Evolutionary conservation across 2,797 vertebrate genomes (phyloP), one percentile per base, ranked within the genome.

Genomic region (Scolopax bukidnonensis): DNA sequence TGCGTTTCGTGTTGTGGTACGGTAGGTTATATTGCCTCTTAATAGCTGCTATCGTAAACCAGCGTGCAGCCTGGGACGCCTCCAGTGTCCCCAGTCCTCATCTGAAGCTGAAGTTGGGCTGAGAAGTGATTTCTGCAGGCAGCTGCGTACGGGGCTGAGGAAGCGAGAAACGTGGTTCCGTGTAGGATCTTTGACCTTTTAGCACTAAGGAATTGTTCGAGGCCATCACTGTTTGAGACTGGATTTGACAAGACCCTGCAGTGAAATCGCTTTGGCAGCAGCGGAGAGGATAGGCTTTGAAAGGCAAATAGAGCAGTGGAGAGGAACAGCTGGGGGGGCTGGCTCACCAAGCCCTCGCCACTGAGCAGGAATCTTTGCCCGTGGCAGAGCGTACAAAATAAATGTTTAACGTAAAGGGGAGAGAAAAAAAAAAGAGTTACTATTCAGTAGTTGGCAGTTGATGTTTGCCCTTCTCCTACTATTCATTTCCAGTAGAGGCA

Each of bases 221-320:
- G 92, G 94, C 87, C 86, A 11, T 87, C 50, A 16, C 88, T 95
- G 91, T 95, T 96, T 96, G 95, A 97, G 98, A 65, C 90, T 82
- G 87, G 84, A 60, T 97, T 95, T 95, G 92, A 89, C 80, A 79
- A 84, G 95, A 97, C 91, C 97, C 96, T 94, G 96, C 97, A 95
- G 95, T 91, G 93, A 96, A 97, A 97, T 97, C 91, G 96, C 97
- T 96, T 97, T 97, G 97, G 96, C 96, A 93, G 89, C 61, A 97
- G 95, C 65, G 90, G 89, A 91, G 94, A 83, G 93, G 92, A 86
- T 80, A 92, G 95, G 94, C 95, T 97, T 96, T 96, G 95, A 57
- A 97, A 97, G 97, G 92, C 97, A 97, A 96, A 98, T 86, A 97
- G 84, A 95, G 85, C 32, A 10, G 82, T 63, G 56, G 67, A 92